Evolutionary conservation across 2,113 vertebrate genomes (phyloP).

Genomic region (Synchiropus splendidus): DNA sequence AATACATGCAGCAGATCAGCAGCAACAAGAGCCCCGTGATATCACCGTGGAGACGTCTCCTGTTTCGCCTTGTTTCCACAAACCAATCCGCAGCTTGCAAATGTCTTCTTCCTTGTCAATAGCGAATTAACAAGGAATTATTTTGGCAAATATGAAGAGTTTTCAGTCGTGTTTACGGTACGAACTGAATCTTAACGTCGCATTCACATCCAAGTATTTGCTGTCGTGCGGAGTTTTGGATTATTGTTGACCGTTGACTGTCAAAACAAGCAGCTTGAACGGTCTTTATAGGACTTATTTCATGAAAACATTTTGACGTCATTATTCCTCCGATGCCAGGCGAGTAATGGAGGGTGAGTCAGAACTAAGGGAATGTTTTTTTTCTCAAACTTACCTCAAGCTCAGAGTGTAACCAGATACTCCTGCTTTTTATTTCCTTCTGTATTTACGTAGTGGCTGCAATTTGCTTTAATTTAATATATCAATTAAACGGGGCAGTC

Average conservation of each 20-base stretch:
- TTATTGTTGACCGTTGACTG: no score
- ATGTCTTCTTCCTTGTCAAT: no score
- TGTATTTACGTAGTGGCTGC: slow-evolving; percentile 8
- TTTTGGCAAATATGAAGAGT: no score
- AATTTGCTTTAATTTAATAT: slow-evolving; percentile 14
- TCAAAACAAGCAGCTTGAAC: slow-evolving; percentile 28
- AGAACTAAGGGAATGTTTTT: slow-evolving; percentile 28
- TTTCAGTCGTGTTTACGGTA: no score
- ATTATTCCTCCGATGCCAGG: slow-evolving; percentile 38
- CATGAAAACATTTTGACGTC: slow-evolving; percentile 41
- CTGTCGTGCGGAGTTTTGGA: no score
- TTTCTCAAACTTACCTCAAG: slow-evolving; percentile 10
- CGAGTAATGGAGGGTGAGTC: slow-evolving; percentile 55
- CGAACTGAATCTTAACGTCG: no score
- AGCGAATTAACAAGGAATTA: no score
- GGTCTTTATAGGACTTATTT: slow-evolving; percentile 42
- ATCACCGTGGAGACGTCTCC: slow-evolving; percentile 9
- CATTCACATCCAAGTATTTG: no score
- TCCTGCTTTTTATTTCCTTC: slow-evolving; percentile 35
- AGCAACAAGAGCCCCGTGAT: slow-evolving; percentile 3
- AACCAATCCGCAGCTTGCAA: no score
- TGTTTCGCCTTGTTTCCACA: slow-evolving; percentile 13
- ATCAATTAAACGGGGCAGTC: no score
- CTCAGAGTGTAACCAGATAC: slow-evolving; percentile 3
- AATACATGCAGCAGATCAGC: no score